Conservation (phyloP, 2,113 vertebrate genomes). For the Sturnira hondurensis region DNA sequence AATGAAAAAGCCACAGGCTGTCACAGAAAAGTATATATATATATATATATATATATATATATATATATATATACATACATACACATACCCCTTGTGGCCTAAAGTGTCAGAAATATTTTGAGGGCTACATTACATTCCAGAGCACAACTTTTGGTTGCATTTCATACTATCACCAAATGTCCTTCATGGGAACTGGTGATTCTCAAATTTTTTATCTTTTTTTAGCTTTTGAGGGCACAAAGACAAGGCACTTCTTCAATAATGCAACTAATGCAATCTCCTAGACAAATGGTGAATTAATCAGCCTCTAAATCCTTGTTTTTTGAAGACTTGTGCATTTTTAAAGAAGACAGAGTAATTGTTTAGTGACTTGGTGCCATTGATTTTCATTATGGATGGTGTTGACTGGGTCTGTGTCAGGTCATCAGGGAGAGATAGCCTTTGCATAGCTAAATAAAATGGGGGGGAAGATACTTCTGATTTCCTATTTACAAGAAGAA, state of each 20-base stretch:
- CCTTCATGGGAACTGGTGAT: conserved; percentile 47
- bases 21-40: background rate
- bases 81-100: background rate
- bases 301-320: conserved; percentile 82
- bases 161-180: conserved; percentile 59
- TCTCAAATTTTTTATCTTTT: conserved; percentile 75
- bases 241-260: conserved; percentile 78
- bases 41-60: no score
- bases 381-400: conserved; percentile 91
- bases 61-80: no score
- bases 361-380: conserved; percentile 88
- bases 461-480: conserved; percentile 58
- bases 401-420: conserved; percentile 82
- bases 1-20: background rate
- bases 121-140: background rate
- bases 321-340: conserved; percentile 86
- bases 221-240: conserved; percentile 68
- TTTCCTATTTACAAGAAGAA: conserved; percentile 77
- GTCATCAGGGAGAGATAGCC: conserved; percentile 82
- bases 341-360: conserved; percentile 88
- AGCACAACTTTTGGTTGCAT: conserved; percentile 47
- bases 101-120: background rate
- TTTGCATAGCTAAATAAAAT: conserved; percentile 87
- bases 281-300: conserved; percentile 85
- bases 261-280: conserved; percentile 83